These are phyloP conservation scores for Hemichromis elongatus DNA, from an alignment of 2,113 vertebrate genomes.

Conservation along the genomic window DNA sequence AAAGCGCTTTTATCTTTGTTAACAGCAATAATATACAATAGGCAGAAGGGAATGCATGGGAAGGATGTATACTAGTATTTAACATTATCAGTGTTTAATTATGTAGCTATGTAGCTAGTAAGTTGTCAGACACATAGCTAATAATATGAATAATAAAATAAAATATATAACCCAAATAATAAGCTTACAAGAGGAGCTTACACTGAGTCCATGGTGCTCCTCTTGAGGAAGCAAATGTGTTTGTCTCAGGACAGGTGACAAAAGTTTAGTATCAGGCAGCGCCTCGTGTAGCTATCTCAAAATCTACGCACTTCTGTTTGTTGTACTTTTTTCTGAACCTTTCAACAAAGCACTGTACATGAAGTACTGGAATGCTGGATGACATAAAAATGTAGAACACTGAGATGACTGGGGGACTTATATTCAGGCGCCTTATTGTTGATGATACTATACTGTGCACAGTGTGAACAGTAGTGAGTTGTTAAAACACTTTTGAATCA, in stretches of 20 bases:
- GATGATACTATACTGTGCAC: neutral
- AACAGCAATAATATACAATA: neutral
- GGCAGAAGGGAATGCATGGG: neutral
- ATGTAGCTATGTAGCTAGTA: neutral
- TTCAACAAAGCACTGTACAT: neutral
- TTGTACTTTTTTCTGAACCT: neutral
- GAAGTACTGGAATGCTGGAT: too few relatives aligned
- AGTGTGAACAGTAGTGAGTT: neutral
- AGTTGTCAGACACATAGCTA: neutral
- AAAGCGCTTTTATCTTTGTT: constrained; percentile 7
- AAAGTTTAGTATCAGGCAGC: neutral
- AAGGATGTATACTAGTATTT: neutral
- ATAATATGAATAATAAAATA: neutral
- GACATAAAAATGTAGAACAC: neutral
- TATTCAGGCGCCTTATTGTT: neutral
- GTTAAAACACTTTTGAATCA: neutral
- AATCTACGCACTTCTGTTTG: neutral
- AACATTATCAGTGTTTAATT: neutral
- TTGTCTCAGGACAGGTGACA: neutral
- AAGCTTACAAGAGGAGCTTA: neutral
- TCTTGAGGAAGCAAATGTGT: neutral
- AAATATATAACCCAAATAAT: neutral
- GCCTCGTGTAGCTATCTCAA: too few relatives aligned
- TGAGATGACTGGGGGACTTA: neutral
- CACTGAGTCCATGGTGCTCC: neutral